Conservation (phyloP, 2,113 vertebrate species). For the Pollachius pollachius region DNA sequence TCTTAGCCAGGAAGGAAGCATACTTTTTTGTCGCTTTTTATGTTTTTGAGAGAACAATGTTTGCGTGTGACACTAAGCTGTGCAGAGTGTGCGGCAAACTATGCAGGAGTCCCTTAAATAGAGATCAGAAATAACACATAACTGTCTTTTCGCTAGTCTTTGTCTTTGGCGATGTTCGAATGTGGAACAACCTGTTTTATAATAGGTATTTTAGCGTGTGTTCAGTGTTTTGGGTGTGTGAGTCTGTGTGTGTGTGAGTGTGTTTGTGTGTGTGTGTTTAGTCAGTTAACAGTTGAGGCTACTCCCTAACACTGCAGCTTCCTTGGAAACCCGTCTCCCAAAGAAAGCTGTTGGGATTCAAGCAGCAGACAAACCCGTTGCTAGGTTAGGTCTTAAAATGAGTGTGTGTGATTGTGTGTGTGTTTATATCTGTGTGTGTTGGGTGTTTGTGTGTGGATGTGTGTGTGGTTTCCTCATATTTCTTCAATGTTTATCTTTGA, state of each 20-base stretch:
- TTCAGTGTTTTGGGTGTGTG: background rate
- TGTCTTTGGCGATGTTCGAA: background rate
- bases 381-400: constrained; percentile 43
- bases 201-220: background rate
- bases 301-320: constrained; percentile 32
- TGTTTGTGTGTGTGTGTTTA: background rate
- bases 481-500: no score
- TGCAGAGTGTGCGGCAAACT: no score
- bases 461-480: background rate
- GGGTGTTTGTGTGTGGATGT: constrained; percentile 6
- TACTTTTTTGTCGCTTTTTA: constrained; percentile 29
- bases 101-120: no score
- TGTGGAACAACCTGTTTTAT: background rate
- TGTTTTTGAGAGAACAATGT: no score
- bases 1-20: constrained; percentile 65
- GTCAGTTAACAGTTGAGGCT: constrained; percentile 25
- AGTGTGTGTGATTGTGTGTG: constrained; percentile 23
- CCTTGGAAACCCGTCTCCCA: constrained; percentile 52
- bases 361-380: constrained; percentile 58
- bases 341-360: constrained; percentile 59
- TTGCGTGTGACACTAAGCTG: no score
- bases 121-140: no score
- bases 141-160: background rate
- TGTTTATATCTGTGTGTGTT: constrained; percentile 27
- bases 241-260: no score